Evolutionary conservation across 2,888 invertebrate species (phyloP), one percentile per base, ranked within the genome.

Genomic region (Euplexia lucipara): DNA sequence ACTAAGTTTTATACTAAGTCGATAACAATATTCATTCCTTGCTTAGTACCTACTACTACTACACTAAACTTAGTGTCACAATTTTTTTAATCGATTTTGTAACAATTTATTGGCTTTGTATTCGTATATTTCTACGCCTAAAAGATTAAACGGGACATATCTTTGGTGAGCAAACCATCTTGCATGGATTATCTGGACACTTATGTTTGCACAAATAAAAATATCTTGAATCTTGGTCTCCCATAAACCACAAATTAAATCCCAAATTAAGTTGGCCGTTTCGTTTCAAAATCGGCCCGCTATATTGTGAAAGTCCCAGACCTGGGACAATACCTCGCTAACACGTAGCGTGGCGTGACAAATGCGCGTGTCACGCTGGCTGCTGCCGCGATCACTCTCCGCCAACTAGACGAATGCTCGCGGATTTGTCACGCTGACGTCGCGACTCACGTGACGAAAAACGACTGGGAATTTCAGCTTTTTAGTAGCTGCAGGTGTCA

Each of bases 311-410:
- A 63, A 54, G 71, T 65, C 44, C 66, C 66, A 71, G 69, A 74
- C 63, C 71, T 73, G 70, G 69, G 78, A 79, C 78, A 74, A 78
- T 74, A 60, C 51, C 52, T 41, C 48, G 52, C 78, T 60, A 66
- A 73, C 73, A 78, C 73, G 75, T 62, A 75, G 44, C 53, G 35
- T 67, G 75, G 49, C 73, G 74, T 85, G 84, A 86, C 75, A 78
- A 83, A 86, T 81, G 76, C 58, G 42, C 47, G 76, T 79, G 81
- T 82, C 83, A 68, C 80, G 73, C 74, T 71, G 68, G 79, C 83
- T 75, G 79, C 80, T 78, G 81, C 78, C 72, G 69, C 82, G 67
- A 86, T 88, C 83, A 67, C 72, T 87, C 84, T 82, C 79, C 68
- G 75, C 81, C 70, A 77, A 74, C 68, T 75, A 76, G 82, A 84